Conservation (phyloP, 2,888 invertebrate species). For the Heliconius charithonia region DNA sequence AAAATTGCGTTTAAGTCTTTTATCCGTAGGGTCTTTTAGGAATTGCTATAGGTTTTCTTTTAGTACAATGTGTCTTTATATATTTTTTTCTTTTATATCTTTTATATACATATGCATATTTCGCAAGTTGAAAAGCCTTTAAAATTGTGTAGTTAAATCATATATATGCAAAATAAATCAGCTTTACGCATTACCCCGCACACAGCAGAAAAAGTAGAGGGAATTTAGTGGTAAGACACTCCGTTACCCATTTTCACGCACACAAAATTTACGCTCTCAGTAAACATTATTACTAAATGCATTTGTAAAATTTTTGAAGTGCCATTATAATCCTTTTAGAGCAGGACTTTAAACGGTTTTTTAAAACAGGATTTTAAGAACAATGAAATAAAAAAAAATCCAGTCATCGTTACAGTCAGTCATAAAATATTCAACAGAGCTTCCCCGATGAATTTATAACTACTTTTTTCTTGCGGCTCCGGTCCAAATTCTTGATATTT, state of each 20-base stretch:
- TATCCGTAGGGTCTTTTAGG: constrained; percentile 10
- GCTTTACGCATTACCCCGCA: neutral
- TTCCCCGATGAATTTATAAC: constrained; percentile 26
- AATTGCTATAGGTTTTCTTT: neutral
- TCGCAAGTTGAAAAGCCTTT: neutral
- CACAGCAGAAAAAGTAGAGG: too few relatives aligned
- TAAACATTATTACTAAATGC: neutral
- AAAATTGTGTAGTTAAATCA: neutral
- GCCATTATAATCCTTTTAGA: constrained; percentile 24
- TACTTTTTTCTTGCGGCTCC: constrained; percentile 15
- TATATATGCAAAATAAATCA: too few relatives aligned
- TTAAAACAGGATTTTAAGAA: constrained; percentile 25
- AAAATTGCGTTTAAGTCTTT: constrained; percentile 19
- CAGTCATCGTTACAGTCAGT: constrained; percentile 25
- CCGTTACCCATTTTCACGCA: too few relatives aligned
- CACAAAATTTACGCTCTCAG: constrained; percentile 4
- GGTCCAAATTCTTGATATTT: constrained; percentile 4
- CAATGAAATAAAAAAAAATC: constrained; percentile 21
- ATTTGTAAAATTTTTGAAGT: constrained; percentile 3
- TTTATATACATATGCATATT: neutral
- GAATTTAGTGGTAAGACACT: too few relatives aligned
- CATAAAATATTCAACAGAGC: constrained; percentile 26
- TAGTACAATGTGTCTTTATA: neutral
- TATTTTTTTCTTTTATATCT: too few relatives aligned
- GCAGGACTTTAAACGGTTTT: constrained; percentile 25